phyloP scores from a whole-genome alignment of 2,113 vertebrate species.

The Emydura subglobosa region DNA sequence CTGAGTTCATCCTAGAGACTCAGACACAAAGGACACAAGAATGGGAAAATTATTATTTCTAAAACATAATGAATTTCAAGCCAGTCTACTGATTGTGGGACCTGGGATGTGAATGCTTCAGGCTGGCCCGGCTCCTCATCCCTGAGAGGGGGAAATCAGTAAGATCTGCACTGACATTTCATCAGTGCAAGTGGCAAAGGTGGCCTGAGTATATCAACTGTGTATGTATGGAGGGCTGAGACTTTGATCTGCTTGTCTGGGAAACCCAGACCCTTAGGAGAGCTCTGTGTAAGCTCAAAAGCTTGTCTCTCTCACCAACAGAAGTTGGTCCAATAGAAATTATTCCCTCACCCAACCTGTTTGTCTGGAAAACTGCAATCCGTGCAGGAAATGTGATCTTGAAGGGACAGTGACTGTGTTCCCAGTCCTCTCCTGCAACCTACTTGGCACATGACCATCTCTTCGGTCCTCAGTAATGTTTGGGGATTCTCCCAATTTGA shows the following conservation, averaged over 20 bases:
- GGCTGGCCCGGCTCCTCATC: conserved; percentile 9
- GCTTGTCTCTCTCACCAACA: too few species aligned
- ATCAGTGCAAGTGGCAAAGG: neutral
- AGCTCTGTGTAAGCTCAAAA: too few species aligned
- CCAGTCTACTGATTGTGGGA: conserved; percentile 33
- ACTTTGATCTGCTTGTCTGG: neutral
- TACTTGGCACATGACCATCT: neutral
- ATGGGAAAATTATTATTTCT: too few species aligned
- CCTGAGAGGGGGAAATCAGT: neutral
- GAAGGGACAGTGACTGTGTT: neutral
- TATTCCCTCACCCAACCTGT: too few species aligned
- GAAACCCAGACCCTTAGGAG: too few species aligned
- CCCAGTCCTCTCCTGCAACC: neutral
- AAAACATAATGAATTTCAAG: conserved; percentile 48
- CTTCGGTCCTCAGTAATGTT: neutral
- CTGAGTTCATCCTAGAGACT: conserved; percentile 50
- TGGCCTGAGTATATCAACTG: neutral
- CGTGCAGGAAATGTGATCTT: neutral
- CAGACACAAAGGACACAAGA: conserved; percentile 14
- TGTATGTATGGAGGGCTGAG: neutral
- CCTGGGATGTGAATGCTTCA: neutral
- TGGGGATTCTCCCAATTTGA: neutral
- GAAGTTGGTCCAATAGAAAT: too few species aligned
- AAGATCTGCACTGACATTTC: neutral
- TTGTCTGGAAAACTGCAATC: too few species aligned